Percentiles rank a stretch among this genome's conserved stretches.
phyloP scores from a whole-genome alignment of 2,113 vertebrate genomes.

The Sporophila hypoxantha region DNA sequence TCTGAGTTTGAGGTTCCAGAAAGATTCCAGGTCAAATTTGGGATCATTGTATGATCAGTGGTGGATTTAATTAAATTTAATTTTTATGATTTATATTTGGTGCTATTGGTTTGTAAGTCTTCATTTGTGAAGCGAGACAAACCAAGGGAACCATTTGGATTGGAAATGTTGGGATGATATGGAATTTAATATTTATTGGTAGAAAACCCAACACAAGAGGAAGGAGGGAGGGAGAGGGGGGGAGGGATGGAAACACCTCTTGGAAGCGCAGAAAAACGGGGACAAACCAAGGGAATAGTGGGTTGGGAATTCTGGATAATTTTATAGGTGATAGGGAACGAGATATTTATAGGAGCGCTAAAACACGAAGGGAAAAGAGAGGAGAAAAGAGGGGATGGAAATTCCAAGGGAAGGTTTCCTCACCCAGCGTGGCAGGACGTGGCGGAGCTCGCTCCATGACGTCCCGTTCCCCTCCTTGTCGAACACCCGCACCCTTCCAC shows the following conservation, averaged over 20 bases:
- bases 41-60: not conserved
- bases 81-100: rapidly evolving
- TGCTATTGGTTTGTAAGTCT: not conserved
- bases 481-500: slow-evolving; percentile 94
- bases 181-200: not conserved
- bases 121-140: not conserved
- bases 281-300: not conserved
- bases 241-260: not conserved
- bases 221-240: not conserved
- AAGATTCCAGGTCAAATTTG: not conserved
- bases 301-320: rapidly evolving
- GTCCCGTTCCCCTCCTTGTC: slow-evolving; percentile 96
- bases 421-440: slow-evolving; percentile 91
- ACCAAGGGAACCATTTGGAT: not conserved
- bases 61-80: not conserved
- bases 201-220: not conserved
- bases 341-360: rapidly evolving
- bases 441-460: slow-evolving; percentile 97
- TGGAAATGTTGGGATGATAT: not conserved
- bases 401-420: not conserved
- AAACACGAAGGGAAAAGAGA: not conserved
- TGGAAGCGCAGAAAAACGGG: not conserved
- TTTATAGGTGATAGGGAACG: rapidly evolving
- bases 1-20: rapidly evolving
- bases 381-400: no score